Percentiles rank a stretch among this genome's conserved stretches.
phyloP scores from a whole-genome alignment of 2,797 vertebrate genomes.

The Bradypodion pumilum region DNA sequence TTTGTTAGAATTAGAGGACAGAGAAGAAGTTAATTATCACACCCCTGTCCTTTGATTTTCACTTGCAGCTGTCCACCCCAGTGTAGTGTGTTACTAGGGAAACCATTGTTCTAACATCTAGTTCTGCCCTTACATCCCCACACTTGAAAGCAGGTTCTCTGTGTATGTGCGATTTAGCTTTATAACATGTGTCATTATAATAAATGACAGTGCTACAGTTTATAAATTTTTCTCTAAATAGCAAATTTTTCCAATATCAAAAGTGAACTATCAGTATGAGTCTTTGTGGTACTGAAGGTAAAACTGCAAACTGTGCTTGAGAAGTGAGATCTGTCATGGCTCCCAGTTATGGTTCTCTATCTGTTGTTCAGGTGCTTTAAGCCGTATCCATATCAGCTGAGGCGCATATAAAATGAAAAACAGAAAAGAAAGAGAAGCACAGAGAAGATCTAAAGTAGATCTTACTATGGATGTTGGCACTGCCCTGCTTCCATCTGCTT shows the following conservation, averaged over 20 bases:
- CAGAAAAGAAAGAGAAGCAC: neutral
- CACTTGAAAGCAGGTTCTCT: neutral
- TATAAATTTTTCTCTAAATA: neutral
- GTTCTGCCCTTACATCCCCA: neutral
- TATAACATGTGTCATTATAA: neutral
- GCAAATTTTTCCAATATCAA: neutral
- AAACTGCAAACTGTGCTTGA: neutral
- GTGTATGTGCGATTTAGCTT: constrained; percentile 14
- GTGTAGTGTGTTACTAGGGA: constrained; percentile 18
- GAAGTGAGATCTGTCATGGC: neutral
- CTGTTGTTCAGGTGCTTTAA: neutral
- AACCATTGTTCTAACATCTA: constrained; percentile 6
- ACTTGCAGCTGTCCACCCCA: neutral
- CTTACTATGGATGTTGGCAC: neutral
- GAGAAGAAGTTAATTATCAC: neutral
- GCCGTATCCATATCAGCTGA: neutral
- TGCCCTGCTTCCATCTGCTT: neutral
- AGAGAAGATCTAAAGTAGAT: neutral
- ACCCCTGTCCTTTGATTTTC: neutral
- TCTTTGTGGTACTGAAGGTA: neutral
- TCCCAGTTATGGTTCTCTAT: neutral
- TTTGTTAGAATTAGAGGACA: neutral
- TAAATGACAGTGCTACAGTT: constrained; percentile 1
- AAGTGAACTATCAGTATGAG: neutral
- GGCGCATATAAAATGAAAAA: constrained; percentile 5